phyloP scores from a whole-genome alignment of 2,113 vertebrate genomes.

The Triplophysa tibetana region DNA sequence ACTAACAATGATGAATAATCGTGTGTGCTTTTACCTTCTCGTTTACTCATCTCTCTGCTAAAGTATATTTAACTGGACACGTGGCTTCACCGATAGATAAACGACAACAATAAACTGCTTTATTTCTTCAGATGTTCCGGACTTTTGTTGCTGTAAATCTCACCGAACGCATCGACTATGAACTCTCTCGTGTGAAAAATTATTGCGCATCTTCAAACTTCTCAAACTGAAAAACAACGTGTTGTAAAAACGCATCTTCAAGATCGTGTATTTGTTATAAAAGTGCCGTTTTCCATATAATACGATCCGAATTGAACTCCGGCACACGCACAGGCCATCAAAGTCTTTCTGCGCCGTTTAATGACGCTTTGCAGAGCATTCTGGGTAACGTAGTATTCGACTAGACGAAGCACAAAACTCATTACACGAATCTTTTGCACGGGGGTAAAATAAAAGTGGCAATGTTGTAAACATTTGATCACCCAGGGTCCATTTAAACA shows the following conservation, averaged over 20 bases:
- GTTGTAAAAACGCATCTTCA: neutral
- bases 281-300: neutral
- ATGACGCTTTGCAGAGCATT: conserved; percentile 53
- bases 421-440: too few relatives aligned
- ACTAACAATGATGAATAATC: neutral
- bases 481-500: too few relatives aligned
- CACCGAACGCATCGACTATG: neutral
- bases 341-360: conserved; percentile 44
- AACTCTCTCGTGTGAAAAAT: neutral
- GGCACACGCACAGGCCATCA: conserved; percentile 42
- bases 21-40: conserved; percentile 63
- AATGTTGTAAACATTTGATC: neutral
- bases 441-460: neutral
- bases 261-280: neutral
- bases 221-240: neutral
- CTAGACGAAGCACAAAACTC: too few relatives aligned
- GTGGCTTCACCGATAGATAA: neutral
- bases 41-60: conserved; percentile 66
- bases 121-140: neutral
- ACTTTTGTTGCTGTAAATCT: neutral
- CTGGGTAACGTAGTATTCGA: conserved; percentile 66
- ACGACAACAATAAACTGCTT: neutral
- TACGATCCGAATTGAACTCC: conserved; percentile 22
- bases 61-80: neutral
- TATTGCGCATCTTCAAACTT: neutral